Percentiles rank a stretch among this genome's conserved stretches.
These are phyloP conservation scores for Neoniphon sammara DNA, from an alignment of 2,797 vertebrate species.

Conservation along the genomic window DNA sequence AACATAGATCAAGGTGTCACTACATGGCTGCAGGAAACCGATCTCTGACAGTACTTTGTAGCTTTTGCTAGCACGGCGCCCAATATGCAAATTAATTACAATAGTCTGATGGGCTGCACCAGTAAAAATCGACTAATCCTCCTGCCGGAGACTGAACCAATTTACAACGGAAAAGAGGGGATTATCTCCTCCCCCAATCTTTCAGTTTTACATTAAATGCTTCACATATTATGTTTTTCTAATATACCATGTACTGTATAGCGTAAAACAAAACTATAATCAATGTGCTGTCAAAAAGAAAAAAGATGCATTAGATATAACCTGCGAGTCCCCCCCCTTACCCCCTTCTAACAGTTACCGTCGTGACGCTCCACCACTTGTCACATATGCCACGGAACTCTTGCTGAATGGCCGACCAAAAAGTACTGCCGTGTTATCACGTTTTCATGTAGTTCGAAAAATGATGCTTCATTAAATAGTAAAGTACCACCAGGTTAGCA, in stretches of 20 bases:
- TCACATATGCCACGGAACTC: constrained; percentile 25
- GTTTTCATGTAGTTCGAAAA: accelerated
- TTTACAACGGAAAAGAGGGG: background rate
- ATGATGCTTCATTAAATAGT: accelerated
- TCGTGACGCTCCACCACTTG: constrained; percentile 22
- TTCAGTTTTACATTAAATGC: background rate
- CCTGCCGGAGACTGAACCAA: constrained; percentile 48
- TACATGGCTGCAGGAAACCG: background rate
- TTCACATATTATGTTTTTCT: background rate
- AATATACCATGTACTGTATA: background rate
- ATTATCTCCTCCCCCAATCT: accelerated
- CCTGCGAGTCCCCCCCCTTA: accelerated
- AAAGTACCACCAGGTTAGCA: accelerated
- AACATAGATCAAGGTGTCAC: background rate
- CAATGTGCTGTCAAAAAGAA: accelerated
- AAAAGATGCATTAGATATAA: accelerated
- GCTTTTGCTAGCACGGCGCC: constrained; percentile 40
- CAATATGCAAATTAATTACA: constrained; percentile 11
- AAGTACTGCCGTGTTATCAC: background rate
- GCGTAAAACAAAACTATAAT: background rate
- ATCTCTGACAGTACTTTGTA: constrained; percentile 14
- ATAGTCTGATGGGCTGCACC: background rate
- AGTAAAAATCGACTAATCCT: background rate
- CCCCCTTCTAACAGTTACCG: constrained; percentile 19
- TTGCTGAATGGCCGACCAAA: constrained; percentile 51